These are phyloP conservation scores for Siniperca obscura DNA, from an alignment of 2,797 vertebrate species.

Conservation along the genomic window DNA sequence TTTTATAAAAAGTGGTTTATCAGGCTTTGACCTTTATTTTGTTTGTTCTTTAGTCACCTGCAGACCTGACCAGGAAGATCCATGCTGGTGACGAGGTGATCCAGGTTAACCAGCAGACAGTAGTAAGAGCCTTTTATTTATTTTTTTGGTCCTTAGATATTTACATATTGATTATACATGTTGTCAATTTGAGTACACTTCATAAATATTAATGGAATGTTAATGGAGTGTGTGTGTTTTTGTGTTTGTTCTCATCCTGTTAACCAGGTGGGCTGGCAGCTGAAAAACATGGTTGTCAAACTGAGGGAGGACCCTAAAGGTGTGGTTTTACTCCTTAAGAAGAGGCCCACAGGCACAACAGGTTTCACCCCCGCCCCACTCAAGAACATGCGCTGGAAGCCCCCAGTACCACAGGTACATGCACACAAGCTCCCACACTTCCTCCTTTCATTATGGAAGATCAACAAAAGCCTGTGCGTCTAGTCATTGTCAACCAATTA, in stretches of 20 bases:
- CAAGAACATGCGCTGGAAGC: conserved; percentile 96
- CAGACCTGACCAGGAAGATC: conserved; percentile 93
- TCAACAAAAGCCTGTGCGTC: conserved; percentile 34
- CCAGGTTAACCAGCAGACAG: conserved; percentile 94
- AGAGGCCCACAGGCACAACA: conserved; percentile 91
- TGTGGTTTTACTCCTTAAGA: conserved; percentile 92
- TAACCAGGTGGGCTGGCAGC: conserved; percentile 94
- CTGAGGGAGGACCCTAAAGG: conserved; percentile 92
- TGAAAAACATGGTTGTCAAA: conserved; percentile 93
- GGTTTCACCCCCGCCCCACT: conserved; percentile 93
- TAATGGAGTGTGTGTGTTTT: neutral
- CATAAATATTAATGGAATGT: neutral
- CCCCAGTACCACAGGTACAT: conserved; percentile 91
- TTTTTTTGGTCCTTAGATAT: neutral
- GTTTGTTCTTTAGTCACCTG: conserved; percentile 87
- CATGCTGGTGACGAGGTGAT: conserved; percentile 97
- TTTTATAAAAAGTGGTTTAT: conserved; percentile 2
- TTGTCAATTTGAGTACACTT: neutral
- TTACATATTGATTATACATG: neutral
- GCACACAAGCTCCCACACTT: conserved; percentile 14
- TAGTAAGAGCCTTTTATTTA: conserved; percentile 84
- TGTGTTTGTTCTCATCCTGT: conserved; percentile 24
- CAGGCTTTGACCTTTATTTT: conserved; percentile 11
- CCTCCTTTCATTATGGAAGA: conserved; percentile 33
- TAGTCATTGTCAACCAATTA: conserved; percentile 67